phyloP scores from a whole-genome alignment of 2,797 vertebrate genomes.

The Poeciliopsis gracilis region DNA sequence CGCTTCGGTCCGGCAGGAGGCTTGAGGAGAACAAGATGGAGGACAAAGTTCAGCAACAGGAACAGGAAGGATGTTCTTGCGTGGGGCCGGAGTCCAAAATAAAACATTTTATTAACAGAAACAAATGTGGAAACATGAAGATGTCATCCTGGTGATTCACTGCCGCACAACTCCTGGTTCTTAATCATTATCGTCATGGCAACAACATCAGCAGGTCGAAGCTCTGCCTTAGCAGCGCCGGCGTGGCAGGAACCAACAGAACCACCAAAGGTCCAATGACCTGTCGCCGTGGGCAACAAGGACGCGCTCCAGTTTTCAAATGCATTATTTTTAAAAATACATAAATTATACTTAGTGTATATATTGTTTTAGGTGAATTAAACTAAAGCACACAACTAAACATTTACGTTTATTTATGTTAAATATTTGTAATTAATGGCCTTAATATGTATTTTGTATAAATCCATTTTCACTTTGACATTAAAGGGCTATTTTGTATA shows the following conservation, averaged over 20 bases:
- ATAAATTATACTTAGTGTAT: not conserved
- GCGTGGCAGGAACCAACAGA: not conserved
- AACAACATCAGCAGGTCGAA: not conserved
- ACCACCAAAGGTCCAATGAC: not conserved
- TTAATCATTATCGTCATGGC: not conserved
- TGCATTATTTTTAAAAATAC: accelerated
- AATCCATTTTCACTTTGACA: too few relatives aligned
- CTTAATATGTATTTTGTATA: too few relatives aligned
- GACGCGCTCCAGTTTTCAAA: not conserved
- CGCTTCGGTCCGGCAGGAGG: not conserved
- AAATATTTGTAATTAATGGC: too few relatives aligned
- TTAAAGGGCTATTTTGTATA: too few relatives aligned
- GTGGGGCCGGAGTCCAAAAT: not conserved
- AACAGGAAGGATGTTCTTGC: not conserved
- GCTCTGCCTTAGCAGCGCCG: not conserved
- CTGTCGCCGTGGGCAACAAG: not conserved
- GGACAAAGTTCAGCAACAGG: not conserved
- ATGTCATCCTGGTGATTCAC: not conserved
- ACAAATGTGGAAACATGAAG: not conserved
- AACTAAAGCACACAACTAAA: not conserved
- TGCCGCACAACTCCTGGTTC: not conserved
- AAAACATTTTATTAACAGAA: not conserved
- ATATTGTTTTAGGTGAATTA: not conserved
- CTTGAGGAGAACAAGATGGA: not conserved
- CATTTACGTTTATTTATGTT: not conserved